These are phyloP conservation scores for Drosophila gunungcola DNA, from an alignment of 1,140 invertebrate genomes.

Conservation along the genomic window DNA sequence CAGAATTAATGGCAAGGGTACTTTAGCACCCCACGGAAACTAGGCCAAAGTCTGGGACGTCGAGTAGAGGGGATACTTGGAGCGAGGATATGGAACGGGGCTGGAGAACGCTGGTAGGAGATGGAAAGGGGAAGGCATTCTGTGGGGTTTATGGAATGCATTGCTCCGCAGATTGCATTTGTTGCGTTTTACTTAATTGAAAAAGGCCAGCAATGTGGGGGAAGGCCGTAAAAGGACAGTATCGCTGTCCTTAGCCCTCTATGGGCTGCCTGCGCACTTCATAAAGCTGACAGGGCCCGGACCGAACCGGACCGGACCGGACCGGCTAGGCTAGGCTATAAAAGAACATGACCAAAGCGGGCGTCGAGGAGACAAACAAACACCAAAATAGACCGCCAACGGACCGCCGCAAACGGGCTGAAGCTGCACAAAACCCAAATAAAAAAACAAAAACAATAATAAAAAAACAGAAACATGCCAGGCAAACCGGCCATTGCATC, in stretches of 20 bases:
- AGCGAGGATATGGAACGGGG: not conserved
- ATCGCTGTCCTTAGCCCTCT: constrained; percentile 69
- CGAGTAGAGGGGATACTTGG: not conserved
- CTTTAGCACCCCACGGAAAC: constrained; percentile 35
- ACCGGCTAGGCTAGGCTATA: constrained; percentile 46
- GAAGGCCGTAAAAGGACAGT: constrained; percentile 73
- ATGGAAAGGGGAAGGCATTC: constrained; percentile 35
- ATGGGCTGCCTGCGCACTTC: constrained; percentile 64
- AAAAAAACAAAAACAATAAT: constrained; percentile 4
- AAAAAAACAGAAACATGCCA: constrained; percentile 14
- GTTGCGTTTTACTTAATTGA: constrained; percentile 82
- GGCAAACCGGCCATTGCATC: not conserved
- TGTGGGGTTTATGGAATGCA: constrained; percentile 69
- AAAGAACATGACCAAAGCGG: constrained; percentile 79
- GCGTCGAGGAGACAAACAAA: constrained; percentile 49
- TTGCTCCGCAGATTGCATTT: constrained; percentile 65
- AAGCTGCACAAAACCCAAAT: not conserved
- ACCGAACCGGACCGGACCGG: constrained; percentile 6
- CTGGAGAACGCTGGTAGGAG: not conserved
- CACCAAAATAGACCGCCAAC: constrained; percentile 73
- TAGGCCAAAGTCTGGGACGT: constrained; percentile 42
- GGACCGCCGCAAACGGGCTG: constrained; percentile 10
- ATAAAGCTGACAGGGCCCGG: constrained; percentile 61
- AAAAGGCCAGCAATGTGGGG: constrained; percentile 64
- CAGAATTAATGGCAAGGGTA: constrained; percentile 42